These are phyloP conservation scores for Brachionus sp. DNA, from an alignment of 1,140 invertebrate genomes.

Conservation along the genomic window DNA sequence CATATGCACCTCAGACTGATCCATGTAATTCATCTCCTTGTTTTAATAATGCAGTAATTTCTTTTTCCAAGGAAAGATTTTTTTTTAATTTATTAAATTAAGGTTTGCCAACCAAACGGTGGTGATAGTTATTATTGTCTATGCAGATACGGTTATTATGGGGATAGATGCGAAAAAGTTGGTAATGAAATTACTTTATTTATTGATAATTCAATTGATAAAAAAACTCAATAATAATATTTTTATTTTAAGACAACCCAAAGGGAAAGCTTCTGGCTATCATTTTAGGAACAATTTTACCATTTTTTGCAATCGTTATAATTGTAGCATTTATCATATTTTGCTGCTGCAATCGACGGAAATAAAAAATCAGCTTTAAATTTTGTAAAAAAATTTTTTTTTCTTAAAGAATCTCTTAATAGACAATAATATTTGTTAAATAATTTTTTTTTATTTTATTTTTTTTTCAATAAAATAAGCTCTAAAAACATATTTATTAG, in stretches of 20 bases:
- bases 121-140: not conserved
- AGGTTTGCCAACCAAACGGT: slow-evolving; percentile 30
- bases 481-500: not conserved
- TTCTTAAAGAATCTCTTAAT: not conserved
- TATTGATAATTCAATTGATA: not conserved
- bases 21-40: slow-evolving; percentile 22
- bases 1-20: not conserved
- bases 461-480: not conserved
- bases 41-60: slow-evolving; percentile 27
- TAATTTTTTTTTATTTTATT: not conserved
- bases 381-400: not conserved
- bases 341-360: slow-evolving; percentile 22
- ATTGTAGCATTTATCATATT: not conserved
- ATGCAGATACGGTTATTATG: slow-evolving; percentile 32
- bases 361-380: not conserved
- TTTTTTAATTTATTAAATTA: not conserved
- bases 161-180: not conserved
- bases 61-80: not conserved
- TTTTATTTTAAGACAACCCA: slow-evolving; percentile 14
- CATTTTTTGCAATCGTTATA: slow-evolving; percentile 40
- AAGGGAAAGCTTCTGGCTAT: slow-evolving; percentile 34
- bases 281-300: slow-evolving; percentile 36
- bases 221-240: not conserved
- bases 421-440: not conserved
- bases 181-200: not conserved